A percentile compares a stretch with the other conserved stretches of the same genome.
phyloP scores from a whole-genome alignment of 2,113 vertebrate genomes.

The Petromus typicus region DNA sequence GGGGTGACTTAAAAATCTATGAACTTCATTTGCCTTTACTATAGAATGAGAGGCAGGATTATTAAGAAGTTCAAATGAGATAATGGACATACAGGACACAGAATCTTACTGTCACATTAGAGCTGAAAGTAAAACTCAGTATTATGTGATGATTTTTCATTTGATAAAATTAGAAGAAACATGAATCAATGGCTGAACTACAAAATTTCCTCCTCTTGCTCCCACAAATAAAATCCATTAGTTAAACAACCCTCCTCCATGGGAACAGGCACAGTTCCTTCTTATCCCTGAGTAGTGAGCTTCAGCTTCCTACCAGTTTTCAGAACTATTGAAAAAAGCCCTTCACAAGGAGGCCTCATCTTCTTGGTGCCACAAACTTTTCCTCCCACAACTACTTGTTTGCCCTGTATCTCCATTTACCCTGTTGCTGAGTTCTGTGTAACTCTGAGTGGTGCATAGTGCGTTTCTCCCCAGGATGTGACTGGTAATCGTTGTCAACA shows the following conservation, averaged over 20 bases:
- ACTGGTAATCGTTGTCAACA: neutral
- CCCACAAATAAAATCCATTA: neutral
- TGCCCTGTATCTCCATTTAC: neutral
- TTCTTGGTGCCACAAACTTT: neutral
- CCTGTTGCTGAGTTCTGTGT: neutral
- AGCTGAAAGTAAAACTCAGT: neutral
- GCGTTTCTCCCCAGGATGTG: neutral
- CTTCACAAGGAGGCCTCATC: neutral
- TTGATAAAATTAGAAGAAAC: neutral
- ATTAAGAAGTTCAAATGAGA: neutral
- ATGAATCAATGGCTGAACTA: neutral
- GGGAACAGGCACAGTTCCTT: neutral
- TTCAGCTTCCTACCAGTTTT: neutral
- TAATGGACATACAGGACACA: neutral
- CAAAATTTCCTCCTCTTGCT: neutral
- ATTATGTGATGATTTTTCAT: neutral
- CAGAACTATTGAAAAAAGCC: neutral
- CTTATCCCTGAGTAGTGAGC: neutral
- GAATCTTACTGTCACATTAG: neutral
- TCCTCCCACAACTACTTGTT: neutral
- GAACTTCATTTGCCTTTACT: neutral
- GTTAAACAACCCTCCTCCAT: neutral
- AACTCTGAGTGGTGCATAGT: accelerated
- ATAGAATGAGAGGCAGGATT: neutral
- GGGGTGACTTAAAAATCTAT: neutral